Percentiles rank a stretch among this genome's conserved stretches.
These are phyloP conservation scores for Notamacropus eugenii DNA, from an alignment of 2,797 vertebrate genomes.

Conservation along the genomic window DNA sequence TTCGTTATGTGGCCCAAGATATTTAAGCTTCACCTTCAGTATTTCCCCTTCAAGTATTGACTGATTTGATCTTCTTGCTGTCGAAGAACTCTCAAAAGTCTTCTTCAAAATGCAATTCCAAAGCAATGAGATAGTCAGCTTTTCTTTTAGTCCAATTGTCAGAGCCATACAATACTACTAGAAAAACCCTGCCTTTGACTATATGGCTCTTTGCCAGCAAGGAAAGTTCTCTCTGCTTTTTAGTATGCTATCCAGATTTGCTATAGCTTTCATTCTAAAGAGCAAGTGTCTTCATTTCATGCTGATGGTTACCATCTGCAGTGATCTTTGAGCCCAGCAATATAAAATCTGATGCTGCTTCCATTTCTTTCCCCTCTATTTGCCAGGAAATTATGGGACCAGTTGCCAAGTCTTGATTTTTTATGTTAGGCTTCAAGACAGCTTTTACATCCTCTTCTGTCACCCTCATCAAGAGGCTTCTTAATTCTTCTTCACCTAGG, in stretches of 20 bases:
- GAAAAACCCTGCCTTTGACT: neutral
- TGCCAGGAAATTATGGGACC: no score
- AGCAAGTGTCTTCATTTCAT: neutral
- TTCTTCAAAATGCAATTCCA: neutral
- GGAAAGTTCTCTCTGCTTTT: neutral
- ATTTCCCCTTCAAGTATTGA: neutral
- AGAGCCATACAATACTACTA: neutral
- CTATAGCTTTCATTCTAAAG: neutral
- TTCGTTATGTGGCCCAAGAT: neutral
- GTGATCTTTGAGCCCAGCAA: neutral
- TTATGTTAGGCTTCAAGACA: no score
- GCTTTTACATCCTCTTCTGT: no score
- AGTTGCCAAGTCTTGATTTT: no score
- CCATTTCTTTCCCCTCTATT: neutral
- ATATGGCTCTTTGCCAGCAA: neutral
- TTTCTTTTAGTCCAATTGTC: neutral
- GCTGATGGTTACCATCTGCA: neutral
- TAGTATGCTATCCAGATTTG: neutral
- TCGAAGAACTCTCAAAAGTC: neutral
- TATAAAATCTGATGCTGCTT: neutral
- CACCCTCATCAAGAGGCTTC: no score
- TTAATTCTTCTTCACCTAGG: no score
- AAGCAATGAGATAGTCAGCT: neutral
- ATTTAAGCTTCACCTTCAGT: neutral
- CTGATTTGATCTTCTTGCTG: neutral